Percentiles rank a stretch among this genome's conserved stretches.
Conservation (phyloP, 2,797 vertebrate species). For the Anguilla anguilla region DNA sequence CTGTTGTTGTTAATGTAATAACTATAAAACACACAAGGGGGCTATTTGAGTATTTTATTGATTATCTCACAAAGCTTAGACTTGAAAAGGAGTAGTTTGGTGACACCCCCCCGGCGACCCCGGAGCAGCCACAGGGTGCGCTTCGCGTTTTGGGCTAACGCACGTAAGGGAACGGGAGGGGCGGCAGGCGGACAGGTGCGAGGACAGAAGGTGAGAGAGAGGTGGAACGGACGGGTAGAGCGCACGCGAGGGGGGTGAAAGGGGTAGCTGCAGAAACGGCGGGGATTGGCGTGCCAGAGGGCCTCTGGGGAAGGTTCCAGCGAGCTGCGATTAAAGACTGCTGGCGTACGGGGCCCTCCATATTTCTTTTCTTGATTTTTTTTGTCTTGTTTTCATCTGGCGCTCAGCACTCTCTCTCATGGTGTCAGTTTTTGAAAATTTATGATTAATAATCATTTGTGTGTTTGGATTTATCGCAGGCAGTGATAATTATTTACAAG, state of each 20-base stretch:
- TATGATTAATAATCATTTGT: background rate
- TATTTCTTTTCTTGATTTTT: constrained; percentile 49
- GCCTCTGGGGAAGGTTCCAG: constrained; percentile 40
- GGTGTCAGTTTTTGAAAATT: background rate
- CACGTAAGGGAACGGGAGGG: constrained; percentile 55
- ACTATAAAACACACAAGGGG: background rate
- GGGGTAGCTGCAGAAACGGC: constrained; percentile 41
- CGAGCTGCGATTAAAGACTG: constrained; percentile 61
- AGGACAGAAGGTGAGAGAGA: constrained; percentile 33
- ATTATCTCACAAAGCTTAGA: background rate
- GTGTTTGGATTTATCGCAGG: background rate
- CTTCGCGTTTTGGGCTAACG: background rate
- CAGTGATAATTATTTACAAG: no score
- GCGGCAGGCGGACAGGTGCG: constrained; percentile 55
- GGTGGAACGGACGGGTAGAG: background rate
- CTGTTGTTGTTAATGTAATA: background rate
- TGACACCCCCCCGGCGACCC: background rate
- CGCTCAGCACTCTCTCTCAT: background rate
- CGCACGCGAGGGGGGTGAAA: constrained; percentile 46
- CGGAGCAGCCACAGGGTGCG: background rate
- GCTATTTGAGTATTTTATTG: background rate
- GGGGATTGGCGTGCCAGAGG: constrained; percentile 38
- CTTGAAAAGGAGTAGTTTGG: background rate
- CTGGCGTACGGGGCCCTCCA: constrained; percentile 57
- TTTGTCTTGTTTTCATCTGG: constrained; percentile 34